A percentile compares a stretch with the other conserved stretches of the same genome.
Evolutionary conservation across 2,113 vertebrate species (phyloP).

Genomic region (Hippolais icterina): DNA sequence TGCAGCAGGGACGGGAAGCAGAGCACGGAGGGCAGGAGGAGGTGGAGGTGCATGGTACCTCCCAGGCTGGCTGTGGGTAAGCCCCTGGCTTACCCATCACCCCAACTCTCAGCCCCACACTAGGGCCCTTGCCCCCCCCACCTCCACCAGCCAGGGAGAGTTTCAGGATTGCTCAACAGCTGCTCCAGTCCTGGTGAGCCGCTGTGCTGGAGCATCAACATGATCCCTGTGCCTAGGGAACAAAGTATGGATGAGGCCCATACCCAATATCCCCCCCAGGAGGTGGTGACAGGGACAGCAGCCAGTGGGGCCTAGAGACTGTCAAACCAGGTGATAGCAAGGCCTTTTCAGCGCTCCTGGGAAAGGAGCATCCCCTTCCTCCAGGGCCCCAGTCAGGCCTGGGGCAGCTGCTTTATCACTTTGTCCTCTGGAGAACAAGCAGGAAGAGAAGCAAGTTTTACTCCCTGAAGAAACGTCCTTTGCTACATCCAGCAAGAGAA

Average conservation of each 20-base stretch:
- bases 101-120: neutral
- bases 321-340: neutral
- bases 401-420: neutral
- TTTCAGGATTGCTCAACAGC: neutral
- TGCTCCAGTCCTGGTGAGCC: neutral
- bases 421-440: neutral
- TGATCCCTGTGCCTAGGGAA: fast-evolving
- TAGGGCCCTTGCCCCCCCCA: neutral
- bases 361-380: neutral
- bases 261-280: fast-evolving
- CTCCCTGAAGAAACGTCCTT: neutral
- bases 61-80: neutral
- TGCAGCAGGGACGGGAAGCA: neutral
- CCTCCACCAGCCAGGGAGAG: fast-evolving
- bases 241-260: fast-evolving
- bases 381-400: neutral
- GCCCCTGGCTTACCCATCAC: neutral
- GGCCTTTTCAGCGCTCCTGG: neutral
- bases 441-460: neutral
- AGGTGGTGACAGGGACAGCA: neutral
- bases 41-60: neutral
- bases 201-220: neutral
- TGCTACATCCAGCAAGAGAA: neutral
- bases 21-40: neutral
- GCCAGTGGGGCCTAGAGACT: too few species aligned